phyloP scores from a whole-genome alignment of 2,888 invertebrate genomes.

The Galerucella pusilla region DNA sequence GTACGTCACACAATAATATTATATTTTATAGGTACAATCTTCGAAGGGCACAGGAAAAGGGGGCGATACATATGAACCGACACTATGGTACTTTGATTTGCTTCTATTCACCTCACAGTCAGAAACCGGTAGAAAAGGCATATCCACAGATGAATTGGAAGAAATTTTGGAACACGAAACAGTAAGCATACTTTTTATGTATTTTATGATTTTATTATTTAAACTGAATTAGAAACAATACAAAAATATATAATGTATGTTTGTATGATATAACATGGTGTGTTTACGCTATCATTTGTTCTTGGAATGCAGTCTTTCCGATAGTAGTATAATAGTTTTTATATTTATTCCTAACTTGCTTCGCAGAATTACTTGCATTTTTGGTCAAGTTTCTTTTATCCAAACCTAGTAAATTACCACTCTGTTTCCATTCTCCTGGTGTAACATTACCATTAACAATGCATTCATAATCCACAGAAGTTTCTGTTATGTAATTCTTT shows the following conservation, averaged over 20 bases:
- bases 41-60: not conserved
- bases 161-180: too few relatives aligned
- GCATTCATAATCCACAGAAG: constrained; percentile 38
- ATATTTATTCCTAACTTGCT: constrained; percentile 29
- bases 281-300: constrained; percentile 23
- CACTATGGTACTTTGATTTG: constrained; percentile 11
- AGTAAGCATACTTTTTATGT: too few relatives aligned
- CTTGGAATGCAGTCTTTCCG: constrained; percentile 17
- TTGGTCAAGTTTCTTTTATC: constrained; percentile 22
- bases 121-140: constrained; percentile 1
- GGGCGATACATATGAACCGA: constrained; percentile 3
- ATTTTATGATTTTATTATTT: too few relatives aligned
- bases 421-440: constrained; percentile 41
- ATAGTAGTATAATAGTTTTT: constrained; percentile 33
- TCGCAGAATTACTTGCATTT: constrained; percentile 32
- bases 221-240: too few relatives aligned
- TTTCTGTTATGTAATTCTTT: constrained; percentile 36
- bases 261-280: too few relatives aligned
- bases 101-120: not conserved
- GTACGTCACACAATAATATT: too few relatives aligned
- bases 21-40: not conserved
- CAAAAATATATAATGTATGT: too few relatives aligned
- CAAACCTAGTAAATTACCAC: constrained; percentile 28
- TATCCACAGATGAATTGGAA: not conserved
- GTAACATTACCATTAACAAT: constrained; percentile 25